phyloP scores from a whole-genome alignment of 2,888 invertebrate species.

The Anaspis maculata region DNA sequence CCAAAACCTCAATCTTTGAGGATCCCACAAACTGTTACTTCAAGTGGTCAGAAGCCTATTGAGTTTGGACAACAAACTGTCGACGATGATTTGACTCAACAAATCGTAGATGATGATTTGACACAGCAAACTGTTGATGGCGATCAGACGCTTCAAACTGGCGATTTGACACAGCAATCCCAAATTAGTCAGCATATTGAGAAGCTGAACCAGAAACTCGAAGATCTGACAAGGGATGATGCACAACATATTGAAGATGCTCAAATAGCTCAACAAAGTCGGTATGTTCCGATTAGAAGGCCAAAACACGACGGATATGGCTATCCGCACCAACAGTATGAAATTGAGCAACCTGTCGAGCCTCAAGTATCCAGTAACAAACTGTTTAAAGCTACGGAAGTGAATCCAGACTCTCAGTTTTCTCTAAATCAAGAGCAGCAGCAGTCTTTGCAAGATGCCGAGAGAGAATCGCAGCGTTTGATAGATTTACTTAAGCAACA shows the following conservation, averaged over 20 bases:
- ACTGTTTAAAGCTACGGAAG: slow-evolving; percentile 1
- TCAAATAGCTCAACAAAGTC: slow-evolving; percentile 7
- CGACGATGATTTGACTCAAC: slow-evolving; percentile 11
- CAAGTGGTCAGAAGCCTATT: no score
- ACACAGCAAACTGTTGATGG: slow-evolving; percentile 9
- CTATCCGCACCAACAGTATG: slow-evolving; percentile 1
- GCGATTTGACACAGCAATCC: slow-evolving; percentile 4
- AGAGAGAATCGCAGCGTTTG: slow-evolving; percentile 19
- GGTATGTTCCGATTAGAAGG: slow-evolving; percentile 5
- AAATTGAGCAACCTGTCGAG: slow-evolving; percentile 4
- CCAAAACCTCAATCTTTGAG: no score
- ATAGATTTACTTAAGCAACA: slow-evolving; percentile 11
- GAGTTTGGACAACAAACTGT: slow-evolving; percentile 9
- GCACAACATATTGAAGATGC: slow-evolving; percentile 5
- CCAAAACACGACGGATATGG: no score
- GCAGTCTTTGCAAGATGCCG: slow-evolving; percentile 14
- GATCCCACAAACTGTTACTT: slow-evolving; percentile 7
- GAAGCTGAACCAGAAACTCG: neutral
- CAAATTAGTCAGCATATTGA: neutral
- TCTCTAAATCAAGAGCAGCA: slow-evolving; percentile 5
- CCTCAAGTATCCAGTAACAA: slow-evolving; percentile 6
- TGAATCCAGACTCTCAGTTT: slow-evolving; percentile 1
- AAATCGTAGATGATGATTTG: slow-evolving; percentile 8
- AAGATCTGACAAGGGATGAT: slow-evolving; percentile 1
- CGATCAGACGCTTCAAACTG: slow-evolving; percentile 8